Percentiles rank a stretch among this genome's conserved stretches.
Conservation (phyloP, 2,888 invertebrate species). For the Carterocephalus palaemon region DNA sequence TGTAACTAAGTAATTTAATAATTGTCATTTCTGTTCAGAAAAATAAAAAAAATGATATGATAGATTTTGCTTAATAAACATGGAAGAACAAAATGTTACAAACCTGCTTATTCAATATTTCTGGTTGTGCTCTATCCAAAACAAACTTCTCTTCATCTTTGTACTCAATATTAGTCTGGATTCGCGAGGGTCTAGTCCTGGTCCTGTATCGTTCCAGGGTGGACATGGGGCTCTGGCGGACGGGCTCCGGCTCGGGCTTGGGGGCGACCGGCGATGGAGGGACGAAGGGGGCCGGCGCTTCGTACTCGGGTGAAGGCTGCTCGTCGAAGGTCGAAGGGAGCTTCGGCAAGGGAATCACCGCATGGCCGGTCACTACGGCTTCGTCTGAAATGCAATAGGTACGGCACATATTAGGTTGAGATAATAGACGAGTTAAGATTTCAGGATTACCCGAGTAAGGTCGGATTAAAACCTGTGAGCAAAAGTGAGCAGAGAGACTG, state of each 20-base stretch:
- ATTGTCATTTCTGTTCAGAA: too few species aligned
- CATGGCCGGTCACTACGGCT: conserved; percentile 80
- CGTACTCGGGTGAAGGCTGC: conserved; percentile 58
- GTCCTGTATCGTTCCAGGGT: conserved; percentile 71
- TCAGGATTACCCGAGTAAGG: too few species aligned
- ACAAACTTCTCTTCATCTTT: conserved; percentile 83
- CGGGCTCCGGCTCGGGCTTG: conserved; percentile 44
- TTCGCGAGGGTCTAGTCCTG: conserved; percentile 60
- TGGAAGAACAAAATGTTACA: conserved; percentile 7
- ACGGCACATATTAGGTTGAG: too few species aligned
- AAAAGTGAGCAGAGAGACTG: too few species aligned
- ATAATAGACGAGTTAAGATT: too few species aligned
- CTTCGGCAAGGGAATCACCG: conserved; percentile 82
- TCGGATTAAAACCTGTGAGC: too few species aligned
- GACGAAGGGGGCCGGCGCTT: conserved; percentile 50
- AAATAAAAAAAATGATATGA: too few species aligned
- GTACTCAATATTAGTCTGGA: conserved; percentile 54
- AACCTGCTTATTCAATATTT: conserved; percentile 75
- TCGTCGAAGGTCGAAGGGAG: conserved; percentile 76
- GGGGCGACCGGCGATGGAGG: conserved; percentile 61
- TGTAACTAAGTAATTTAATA: too few species aligned
- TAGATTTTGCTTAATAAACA: too few species aligned
- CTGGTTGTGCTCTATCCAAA: conserved; percentile 82
- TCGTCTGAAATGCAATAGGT: conserved; percentile 80
- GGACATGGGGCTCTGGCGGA: conserved; percentile 59